Percentiles rank a stretch among this genome's conserved stretches.
phyloP scores from a whole-genome alignment of 2,888 invertebrate genomes.

The Drosophila anceps region DNA sequence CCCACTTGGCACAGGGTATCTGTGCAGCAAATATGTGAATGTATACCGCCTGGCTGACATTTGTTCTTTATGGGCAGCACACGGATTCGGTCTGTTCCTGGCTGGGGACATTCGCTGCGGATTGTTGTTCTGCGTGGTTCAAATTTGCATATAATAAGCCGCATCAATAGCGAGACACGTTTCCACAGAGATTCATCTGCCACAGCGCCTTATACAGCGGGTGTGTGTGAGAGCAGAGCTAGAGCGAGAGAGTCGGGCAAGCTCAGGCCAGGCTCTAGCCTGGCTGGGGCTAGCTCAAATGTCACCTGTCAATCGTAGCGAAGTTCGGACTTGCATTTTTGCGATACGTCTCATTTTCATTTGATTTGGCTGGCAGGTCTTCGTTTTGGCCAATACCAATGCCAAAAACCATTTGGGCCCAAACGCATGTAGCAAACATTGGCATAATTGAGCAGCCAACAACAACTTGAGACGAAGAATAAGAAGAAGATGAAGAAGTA shows the following conservation, averaged over 20 bases:
- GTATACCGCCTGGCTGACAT: constrained; percentile 67
- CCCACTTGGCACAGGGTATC: constrained; percentile 30
- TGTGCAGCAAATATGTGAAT: constrained; percentile 43
- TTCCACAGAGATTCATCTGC: constrained; percentile 69
- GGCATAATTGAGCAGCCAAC: constrained; percentile 70
- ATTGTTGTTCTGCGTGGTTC: constrained; percentile 64
- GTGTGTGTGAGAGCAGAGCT: constrained; percentile 19
- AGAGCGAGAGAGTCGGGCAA: constrained; percentile 16
- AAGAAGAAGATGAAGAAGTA: constrained; percentile 13
- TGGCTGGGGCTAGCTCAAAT: constrained; percentile 42
- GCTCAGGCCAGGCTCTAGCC: constrained; percentile 20
- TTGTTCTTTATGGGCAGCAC: constrained; percentile 83
- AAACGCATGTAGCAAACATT: constrained; percentile 59
- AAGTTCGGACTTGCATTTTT: constrained; percentile 69
- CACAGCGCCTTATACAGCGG: constrained; percentile 41
- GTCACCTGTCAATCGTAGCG: constrained; percentile 78
- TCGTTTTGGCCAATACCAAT: constrained; percentile 39
- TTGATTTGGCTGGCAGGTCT: constrained; percentile 73
- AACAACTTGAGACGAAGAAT: constrained; percentile 23
- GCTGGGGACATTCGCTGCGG: constrained; percentile 44
- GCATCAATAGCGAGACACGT: constrained; percentile 84
- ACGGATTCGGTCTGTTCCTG: constrained; percentile 52
- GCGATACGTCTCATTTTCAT: constrained; percentile 83
- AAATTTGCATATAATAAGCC: constrained; percentile 85
- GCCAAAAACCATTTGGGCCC: constrained; percentile 60